Conservation (phyloP, 2,888 invertebrate genomes). For the Anodontia alba region DNA sequence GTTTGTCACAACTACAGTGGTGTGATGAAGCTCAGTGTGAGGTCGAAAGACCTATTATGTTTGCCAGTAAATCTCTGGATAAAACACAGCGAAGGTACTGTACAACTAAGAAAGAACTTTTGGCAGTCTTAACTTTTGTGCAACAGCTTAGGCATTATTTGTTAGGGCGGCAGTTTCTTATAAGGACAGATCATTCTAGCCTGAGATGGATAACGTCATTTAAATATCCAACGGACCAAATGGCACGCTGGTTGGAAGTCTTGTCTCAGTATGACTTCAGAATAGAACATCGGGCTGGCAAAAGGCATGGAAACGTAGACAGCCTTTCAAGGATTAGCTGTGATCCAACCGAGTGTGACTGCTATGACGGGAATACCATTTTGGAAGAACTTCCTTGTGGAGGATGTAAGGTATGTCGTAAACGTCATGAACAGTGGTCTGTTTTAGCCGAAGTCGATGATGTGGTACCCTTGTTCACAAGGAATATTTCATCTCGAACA, state of each 20-base stretch:
- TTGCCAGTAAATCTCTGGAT: slow-evolving; percentile 40
- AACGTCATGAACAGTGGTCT: too few relatives aligned
- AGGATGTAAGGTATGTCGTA: slow-evolving; percentile 25
- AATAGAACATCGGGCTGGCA: background rate
- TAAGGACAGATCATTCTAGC: too few relatives aligned
- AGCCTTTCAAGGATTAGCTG: background rate
- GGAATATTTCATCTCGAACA: too few relatives aligned
- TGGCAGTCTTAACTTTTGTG: slow-evolving; percentile 42
- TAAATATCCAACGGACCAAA: background rate
- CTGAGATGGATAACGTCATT: background rate
- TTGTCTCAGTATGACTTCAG: slow-evolving; percentile 30
- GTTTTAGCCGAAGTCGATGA: background rate
- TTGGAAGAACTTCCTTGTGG: slow-evolving; percentile 27
- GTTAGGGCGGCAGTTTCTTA: too few relatives aligned
- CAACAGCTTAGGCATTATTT: too few relatives aligned
- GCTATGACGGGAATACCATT: slow-evolving; percentile 22
- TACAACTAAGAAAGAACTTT: slow-evolving; percentile 40
- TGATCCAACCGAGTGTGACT: slow-evolving; percentile 7
- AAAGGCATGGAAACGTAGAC: background rate
- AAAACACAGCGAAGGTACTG: slow-evolving; percentile 40
- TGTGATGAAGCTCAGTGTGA: too few relatives aligned
- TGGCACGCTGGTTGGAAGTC: slow-evolving; percentile 34
- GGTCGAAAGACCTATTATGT: background rate
- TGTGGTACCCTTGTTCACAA: too few relatives aligned
- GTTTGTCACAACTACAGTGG: too few relatives aligned